Evolutionary conservation across 2,888 invertebrate species (phyloP), one percentile per base, ranked within the genome.

Genomic region (Cataglyphis altisquamis): DNA sequence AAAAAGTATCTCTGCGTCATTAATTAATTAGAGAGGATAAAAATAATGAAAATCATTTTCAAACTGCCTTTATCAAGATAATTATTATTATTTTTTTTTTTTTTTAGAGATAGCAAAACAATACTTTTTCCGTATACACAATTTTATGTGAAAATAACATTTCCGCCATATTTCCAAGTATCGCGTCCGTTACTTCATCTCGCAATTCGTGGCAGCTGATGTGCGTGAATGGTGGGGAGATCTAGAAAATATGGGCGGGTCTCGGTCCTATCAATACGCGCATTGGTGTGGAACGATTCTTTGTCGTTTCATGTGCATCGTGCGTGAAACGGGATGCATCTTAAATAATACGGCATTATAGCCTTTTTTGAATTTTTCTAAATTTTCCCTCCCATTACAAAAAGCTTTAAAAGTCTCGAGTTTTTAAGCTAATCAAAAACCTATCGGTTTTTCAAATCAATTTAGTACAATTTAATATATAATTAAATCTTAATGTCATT

Each of bases 281-380:
- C 73, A 73, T 73, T 73, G 64, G 63, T 68, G 68, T 74, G 74
- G 67, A 74, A 74, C 45, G 45, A 74, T 74, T 67, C 41, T 68
- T 74, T 68, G 68, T 75, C 70, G 70, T 32, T 75, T 75, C 48
- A 25, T 75, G 70, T 36, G 45, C 70, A 68, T n/a, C 45, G 10
- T 48, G 70, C 74, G 32, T 67, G 68, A 75, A 75, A 41, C 21
- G 67, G 41, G 41, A 75, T 74, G 66, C 67, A 45, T 29, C 45
- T 67, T 48, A 74, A 74, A 68, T 60, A 73, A 60, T n/a, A 29
- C 68, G 45, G 21, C 32, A 64, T 63, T 32, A 74, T 0, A 9
- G n/a, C 45, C 12, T 74, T 8, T 64, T 64, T 73, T n/a, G 8
- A 15, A 66, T 67, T 32, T 36, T 68, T 21, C 52, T 15, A 60